These are phyloP conservation scores for Galemys pyrenaicus DNA, from an alignment of 2,113 vertebrate genomes.

Conservation along the genomic window DNA sequence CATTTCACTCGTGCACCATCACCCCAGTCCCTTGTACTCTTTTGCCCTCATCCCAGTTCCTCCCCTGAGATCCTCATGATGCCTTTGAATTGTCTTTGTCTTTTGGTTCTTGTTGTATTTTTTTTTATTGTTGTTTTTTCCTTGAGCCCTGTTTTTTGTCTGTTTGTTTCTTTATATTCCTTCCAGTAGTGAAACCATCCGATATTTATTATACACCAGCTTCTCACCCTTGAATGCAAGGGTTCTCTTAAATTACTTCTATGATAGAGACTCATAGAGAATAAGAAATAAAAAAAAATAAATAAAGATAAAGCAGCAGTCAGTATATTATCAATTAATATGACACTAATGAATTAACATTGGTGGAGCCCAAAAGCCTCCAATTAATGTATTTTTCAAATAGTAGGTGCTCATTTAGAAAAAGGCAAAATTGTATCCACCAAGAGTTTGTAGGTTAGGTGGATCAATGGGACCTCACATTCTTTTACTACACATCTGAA, in stretches of 20 bases:
- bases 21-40: no score
- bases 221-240: background rate
- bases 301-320: background rate
- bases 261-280: background rate
- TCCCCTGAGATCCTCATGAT: no score
- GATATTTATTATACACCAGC: no score
- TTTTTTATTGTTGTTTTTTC: no score
- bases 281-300: slow-evolving; percentile 36
- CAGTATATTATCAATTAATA: background rate
- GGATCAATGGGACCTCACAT: background rate
- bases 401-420: background rate
- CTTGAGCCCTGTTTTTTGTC: no score
- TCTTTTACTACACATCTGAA: background rate
- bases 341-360: background rate
- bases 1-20: no score
- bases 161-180: no score
- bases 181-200: no score
- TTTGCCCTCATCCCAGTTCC: no score
- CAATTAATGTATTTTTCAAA: background rate
- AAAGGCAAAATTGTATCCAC: background rate
- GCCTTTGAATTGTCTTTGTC: no score
- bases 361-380: background rate
- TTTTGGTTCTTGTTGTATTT: no score
- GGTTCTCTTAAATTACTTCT: background rate
- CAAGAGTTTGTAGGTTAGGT: background rate